These are phyloP conservation scores for Odontophorus gujanensis DNA, from an alignment of 2,113 vertebrate species.

Conservation along the genomic window DNA sequence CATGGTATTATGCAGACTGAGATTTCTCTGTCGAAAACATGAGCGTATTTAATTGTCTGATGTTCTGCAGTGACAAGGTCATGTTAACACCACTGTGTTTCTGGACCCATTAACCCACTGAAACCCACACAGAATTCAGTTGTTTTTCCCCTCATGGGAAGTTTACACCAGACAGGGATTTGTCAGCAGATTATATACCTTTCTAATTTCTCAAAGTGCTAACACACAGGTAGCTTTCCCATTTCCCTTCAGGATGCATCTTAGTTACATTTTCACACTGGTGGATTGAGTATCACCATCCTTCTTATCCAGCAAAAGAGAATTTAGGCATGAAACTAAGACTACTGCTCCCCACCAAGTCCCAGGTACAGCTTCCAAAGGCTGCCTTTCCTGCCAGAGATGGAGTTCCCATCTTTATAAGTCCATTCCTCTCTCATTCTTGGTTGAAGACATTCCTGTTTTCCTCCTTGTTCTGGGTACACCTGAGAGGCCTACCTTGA, in stretches of 20 bases:
- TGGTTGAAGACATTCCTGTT: neutral
- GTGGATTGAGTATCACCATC: fast-evolving
- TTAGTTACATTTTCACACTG: neutral
- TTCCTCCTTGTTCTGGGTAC: neutral
- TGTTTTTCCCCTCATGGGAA: neutral
- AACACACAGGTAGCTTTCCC: neutral
- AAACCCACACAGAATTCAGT: neutral
- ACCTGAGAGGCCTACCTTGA: neutral
- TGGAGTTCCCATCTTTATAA: neutral
- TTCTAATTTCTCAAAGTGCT: neutral
- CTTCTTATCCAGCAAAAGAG: neutral
- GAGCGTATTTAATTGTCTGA: conserved; percentile 15
- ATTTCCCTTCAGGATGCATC: neutral
- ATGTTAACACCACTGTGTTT: neutral
- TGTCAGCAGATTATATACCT: neutral
- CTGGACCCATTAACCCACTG: neutral
- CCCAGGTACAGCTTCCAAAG: neutral
- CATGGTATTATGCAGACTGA: neutral
- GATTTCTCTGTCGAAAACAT: conserved; percentile 30
- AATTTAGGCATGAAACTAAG: neutral
- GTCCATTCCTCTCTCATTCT: neutral
- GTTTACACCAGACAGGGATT: neutral
- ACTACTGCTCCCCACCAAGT: neutral
- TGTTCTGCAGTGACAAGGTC: conserved; percentile 17
- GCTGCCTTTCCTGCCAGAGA: neutral